Base-by-base conservation (phyloP, 2,797 vertebrate species). In the Anas georgica region DNA sequence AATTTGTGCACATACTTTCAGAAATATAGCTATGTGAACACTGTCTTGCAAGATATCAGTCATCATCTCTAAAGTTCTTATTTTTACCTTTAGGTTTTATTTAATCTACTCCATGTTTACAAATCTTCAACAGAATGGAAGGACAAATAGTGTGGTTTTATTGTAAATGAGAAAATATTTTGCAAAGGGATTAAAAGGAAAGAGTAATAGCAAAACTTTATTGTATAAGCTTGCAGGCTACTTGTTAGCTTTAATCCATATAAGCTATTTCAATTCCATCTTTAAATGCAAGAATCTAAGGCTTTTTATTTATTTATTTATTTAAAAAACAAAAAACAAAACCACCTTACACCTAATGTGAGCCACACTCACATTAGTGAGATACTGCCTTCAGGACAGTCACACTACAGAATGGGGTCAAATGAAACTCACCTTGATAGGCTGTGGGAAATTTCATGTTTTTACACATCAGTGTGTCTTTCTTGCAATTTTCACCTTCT, bases 191-290 rank as follows among this genome's bases (percentile, higher is more conserved):
- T 16, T 29, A 15, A 48, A 76, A 76, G 3, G 31, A 22, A 10
- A 74, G 9, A 55, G 3, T 54, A 81, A 35, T 3, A n/a, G 3
- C 43, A 50, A 54, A 48, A 67, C 2, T 20, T 16, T n/a, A 33
- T 9, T 26, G 5, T 0, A 0, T 35, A 63, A 54, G 48, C 9
- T 31, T 63, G 1, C 9, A 62, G 12, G 3, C 1, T 62, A 16
- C 10, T 70, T 59, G 5, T 22, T 48, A 41, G 6, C 1, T 68
- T 75, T 78, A 29, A 54, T 39, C 7, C 35, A 6, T 9, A 37
- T 5, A 3, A 63, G 2, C 5, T 86, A 39, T 78, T 55, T 74
- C 4, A 78, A 66, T 13, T 94, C 6, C 39, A 4, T 13, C 2
- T 39, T 83, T 69, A n/a, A 66, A 52, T 56, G 56, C 18, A 66